Evolutionary conservation across 53 echinoderm and acorn worm genomes (phyloP).

Genomic region (Mesocentrotus franciscanus): DNA sequence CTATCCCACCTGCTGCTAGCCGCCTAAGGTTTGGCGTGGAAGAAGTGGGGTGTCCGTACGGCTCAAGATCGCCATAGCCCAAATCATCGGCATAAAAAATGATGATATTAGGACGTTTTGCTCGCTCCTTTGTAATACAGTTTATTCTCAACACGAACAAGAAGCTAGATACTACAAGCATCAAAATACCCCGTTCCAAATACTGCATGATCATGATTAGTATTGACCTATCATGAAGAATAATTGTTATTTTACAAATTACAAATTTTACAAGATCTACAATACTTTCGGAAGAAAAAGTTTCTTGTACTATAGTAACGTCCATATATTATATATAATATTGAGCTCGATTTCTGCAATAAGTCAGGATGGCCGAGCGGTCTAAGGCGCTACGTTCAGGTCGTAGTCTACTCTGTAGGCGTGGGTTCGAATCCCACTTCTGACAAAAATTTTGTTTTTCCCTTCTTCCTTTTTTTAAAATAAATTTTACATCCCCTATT

Average conservation of each 20-base stretch:
- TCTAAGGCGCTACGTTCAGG: slow-evolving; percentile 67
- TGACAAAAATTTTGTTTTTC: slow-evolving; percentile 30
- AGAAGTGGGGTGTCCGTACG: slow-evolving; percentile 89
- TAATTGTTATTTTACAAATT: no score
- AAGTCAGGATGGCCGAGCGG: slow-evolving; percentile 72
- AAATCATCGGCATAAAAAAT: slow-evolving; percentile 83
- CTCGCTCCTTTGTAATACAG: not conserved
- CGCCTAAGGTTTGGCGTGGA: slow-evolving; percentile 73
- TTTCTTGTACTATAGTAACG: no score
- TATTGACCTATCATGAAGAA: no score
- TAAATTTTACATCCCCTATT: no score
- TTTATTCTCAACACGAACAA: not conserved
- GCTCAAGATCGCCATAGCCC: slow-evolving; percentile 79
- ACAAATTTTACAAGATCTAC: no score
- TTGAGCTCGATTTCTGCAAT: rapidly evolving
- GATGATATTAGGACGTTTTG: slow-evolving; percentile 74
- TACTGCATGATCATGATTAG: not conserved
- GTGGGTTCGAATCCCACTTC: slow-evolving; percentile 74
- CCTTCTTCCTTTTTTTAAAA: not conserved
- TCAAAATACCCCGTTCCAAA: not conserved
- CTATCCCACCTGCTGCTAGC: slow-evolving; percentile 73
- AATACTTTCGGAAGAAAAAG: no score
- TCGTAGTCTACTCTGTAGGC: slow-evolving; percentile 72
- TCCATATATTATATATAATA: no score
- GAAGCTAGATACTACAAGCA: not conserved